Conservation (phyloP, 2,888 invertebrate genomes). For the Phytoseiulus persimilis region DNA sequence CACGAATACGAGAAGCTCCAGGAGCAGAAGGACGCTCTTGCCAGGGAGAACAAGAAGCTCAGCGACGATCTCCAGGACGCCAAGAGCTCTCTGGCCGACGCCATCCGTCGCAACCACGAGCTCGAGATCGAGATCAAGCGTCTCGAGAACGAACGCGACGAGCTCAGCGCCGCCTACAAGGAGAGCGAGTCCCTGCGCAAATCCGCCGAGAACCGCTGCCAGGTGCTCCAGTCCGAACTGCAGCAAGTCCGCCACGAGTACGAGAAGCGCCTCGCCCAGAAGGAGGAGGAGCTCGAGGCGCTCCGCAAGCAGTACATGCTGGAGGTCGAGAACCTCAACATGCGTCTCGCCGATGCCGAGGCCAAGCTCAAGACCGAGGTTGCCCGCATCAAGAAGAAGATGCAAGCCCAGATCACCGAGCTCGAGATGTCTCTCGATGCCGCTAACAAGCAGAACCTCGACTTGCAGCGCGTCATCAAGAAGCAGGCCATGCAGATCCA, state of each 20-base stretch:
- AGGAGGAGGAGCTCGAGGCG: constrained; percentile 95
- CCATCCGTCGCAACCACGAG: constrained; percentile 93
- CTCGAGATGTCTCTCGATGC: constrained; percentile 91
- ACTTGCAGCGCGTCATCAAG: constrained; percentile 93
- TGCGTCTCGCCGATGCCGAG: constrained; percentile 90
- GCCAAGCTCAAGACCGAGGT: constrained; percentile 91
- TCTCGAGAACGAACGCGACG: constrained; percentile 97
- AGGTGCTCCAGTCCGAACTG: constrained; percentile 83
- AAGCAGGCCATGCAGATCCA: constrained; percentile 80
- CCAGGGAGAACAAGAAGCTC: constrained; percentile 95
- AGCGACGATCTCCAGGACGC: constrained; percentile 92
- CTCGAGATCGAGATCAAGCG: constrained; percentile 91
- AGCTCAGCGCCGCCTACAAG: constrained; percentile 92
- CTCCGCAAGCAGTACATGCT: constrained; percentile 96
- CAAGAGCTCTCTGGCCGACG: constrained; percentile 82
- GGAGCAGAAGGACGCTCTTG: constrained; percentile 86
- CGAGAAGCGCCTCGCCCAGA: constrained; percentile 91
- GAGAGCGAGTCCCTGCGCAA: constrained; percentile 97
- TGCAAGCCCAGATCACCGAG: constrained; percentile 93
- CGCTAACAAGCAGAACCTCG: constrained; percentile 95
- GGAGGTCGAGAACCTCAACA: constrained; percentile 90
- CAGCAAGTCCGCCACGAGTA: constrained; percentile 90
- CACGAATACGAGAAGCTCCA: constrained; percentile 94
- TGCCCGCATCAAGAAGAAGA: constrained; percentile 95
- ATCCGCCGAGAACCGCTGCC: constrained; percentile 90